phyloP scores from a whole-genome alignment of 1,140 invertebrate genomes.

The Mesaphorura yosii region DNA sequence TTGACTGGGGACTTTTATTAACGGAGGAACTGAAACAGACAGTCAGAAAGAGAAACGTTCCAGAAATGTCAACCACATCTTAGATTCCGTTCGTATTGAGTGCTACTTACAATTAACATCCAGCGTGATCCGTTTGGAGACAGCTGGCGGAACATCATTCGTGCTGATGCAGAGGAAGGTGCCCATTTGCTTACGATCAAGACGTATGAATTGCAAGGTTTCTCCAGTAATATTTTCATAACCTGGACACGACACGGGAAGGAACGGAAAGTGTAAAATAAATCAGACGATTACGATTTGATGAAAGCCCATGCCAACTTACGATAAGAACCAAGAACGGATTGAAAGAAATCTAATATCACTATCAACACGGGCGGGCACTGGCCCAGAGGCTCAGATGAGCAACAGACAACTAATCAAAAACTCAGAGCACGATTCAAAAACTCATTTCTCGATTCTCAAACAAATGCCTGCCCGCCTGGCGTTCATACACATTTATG shows the following conservation, averaged over 20 bases:
- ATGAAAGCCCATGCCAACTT: too few species aligned
- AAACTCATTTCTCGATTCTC: conserved; percentile 29
- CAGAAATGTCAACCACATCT: background rate
- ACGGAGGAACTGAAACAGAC: conserved; percentile 56
- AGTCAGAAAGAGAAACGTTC: conserved; percentile 3
- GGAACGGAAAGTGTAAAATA: background rate
- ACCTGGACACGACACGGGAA: too few species aligned
- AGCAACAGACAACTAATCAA: too few species aligned
- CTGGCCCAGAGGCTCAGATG: too few species aligned
- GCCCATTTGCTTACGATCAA: conserved; percentile 66
- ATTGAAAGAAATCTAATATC: too few species aligned
- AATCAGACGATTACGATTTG: too few species aligned
- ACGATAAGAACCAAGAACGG: too few species aligned
- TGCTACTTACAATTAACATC: conserved; percentile 74
- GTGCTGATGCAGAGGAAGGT: conserved; percentile 22
- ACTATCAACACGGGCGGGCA: too few species aligned
- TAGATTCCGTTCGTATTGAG: background rate
- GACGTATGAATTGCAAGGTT: conserved; percentile 54
- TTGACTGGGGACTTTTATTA: conserved; percentile 69
- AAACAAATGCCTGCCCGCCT: too few species aligned
- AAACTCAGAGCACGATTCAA: conserved; percentile 23
- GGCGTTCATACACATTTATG: too few species aligned
- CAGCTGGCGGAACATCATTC: conserved; percentile 67
- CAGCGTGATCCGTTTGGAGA: conserved; percentile 71
- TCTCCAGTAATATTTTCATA: conserved; percentile 56